phyloP scores from a whole-genome alignment of 2,888 invertebrate species.

The Dermolepida albohirtum region DNA sequence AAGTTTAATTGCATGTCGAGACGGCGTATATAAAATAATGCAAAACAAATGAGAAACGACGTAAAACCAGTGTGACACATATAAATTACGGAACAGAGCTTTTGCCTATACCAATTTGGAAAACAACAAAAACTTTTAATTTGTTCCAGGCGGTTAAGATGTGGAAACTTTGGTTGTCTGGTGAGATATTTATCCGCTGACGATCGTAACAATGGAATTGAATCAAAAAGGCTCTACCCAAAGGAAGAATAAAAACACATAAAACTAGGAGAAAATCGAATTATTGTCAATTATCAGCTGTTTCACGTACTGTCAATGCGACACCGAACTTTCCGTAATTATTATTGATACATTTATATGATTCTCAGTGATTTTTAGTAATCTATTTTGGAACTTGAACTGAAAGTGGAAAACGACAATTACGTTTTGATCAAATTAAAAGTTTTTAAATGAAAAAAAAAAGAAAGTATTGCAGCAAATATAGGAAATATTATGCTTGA shows the following conservation, averaged over 20 bases:
- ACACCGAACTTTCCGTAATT: not conserved
- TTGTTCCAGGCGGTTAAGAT: conserved; percentile 32
- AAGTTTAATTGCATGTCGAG: no score
- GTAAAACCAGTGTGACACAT: no score
- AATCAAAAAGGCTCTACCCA: conserved; percentile 7
- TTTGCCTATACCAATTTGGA: no score
- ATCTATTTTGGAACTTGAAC: no score
- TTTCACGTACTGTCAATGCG: conserved; percentile 16
- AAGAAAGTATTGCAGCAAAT: no score
- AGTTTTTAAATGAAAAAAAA: no score
- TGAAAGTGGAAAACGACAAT: no score
- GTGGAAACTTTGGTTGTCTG: conserved; percentile 30
- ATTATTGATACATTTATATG: conserved; percentile 9
- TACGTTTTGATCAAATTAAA: no score
- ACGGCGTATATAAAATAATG: no score
- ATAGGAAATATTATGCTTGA: no score
- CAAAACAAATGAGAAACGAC: no score
- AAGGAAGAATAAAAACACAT: conserved; percentile 8
- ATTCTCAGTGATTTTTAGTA: conserved; percentile 9
- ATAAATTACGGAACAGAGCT: no score
- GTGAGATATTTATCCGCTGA: conserved; percentile 33
- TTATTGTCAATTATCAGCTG: conserved; percentile 24
- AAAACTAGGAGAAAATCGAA: conserved; percentile 22
- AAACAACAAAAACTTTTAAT: conserved; percentile 26
- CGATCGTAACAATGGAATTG: conserved; percentile 14